Evolutionary conservation across 2,113 vertebrate genomes (phyloP).

Genomic region (Lucifuga dentata): DNA sequence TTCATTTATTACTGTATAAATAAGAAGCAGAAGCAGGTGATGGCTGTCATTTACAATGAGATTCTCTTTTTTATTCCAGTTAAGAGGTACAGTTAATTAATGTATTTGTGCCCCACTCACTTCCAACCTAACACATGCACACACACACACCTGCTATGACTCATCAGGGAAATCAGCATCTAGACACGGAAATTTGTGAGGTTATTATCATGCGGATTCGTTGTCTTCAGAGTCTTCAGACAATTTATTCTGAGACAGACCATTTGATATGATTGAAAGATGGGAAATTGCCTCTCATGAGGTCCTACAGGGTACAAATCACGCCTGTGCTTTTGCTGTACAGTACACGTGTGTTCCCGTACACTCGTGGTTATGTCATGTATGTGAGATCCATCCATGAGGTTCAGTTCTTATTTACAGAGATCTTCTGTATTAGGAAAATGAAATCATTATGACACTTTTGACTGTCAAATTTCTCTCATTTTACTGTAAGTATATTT

Average conservation of each 20-base stretch:
- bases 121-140: background rate
- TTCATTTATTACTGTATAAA: too few relatives aligned
- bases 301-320: constrained; percentile 41
- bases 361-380: constrained; percentile 10
- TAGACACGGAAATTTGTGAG: too few relatives aligned
- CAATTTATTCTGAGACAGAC: constrained; percentile 67
- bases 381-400: constrained; percentile 31
- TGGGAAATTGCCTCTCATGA: constrained; percentile 71
- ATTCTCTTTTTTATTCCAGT: constrained; percentile 14
- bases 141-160: constrained; percentile 23
- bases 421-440: constrained; percentile 33
- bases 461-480: too few relatives aligned
- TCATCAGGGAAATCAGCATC: too few relatives aligned
- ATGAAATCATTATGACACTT: constrained; percentile 16
- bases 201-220: constrained; percentile 56
- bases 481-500: too few relatives aligned
- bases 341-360: background rate
- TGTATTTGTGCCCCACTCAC: constrained; percentile 3
- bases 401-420: constrained; percentile 42
- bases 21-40: too few relatives aligned
- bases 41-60: background rate
- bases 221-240: constrained; percentile 55
- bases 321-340: constrained; percentile 24
- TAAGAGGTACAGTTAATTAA: constrained; percentile 17
- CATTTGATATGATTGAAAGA: constrained; percentile 66